Evolutionary conservation across 2,113 vertebrate genomes (phyloP), one percentile per base, ranked within the genome.

Genomic region (Nicator chloris): DNA sequence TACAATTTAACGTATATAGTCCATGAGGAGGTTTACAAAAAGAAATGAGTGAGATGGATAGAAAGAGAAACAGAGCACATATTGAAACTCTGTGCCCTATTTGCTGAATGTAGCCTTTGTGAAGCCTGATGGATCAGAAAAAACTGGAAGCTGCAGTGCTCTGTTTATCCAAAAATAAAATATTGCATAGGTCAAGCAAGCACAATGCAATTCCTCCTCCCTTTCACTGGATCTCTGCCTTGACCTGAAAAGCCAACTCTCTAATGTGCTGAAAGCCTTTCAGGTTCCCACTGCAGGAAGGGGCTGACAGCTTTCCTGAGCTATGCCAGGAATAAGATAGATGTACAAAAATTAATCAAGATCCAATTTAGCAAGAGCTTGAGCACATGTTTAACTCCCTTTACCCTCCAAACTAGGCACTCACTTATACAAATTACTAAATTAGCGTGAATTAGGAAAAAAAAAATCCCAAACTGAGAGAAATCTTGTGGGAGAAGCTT

Each of bases 121-220:
- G 56, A 71, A 81, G 76, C 64, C 40, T 63, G 72, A 63, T 3
- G 8, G 85, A 91, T 96, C 82, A 92, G 90, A 94, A 96, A 83
- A 66, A 82, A 75, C 44, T 87, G 68, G 54, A 59, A 87, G 63
- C 82, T 91, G 63, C 63, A 88, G 15, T 57, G 44, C 71, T 96
- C 90, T 88, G 92, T 89, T 94, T 97, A 92, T 87, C 88, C 88
- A 78, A 60, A 97, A 97, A 95, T 96, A 96, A 97, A 97, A 93
- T 93, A 82, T 82, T 77, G 51, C 47, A 81, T 90, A 95, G 97
- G 86, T 95, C 93, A 96, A 84, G 77, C 72, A 88, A 95, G 88
- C 83, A 96, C 91, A 96, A 95, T 89, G 77, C 45, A 92, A 88
- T 79, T 65, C 63, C 66, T 80, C 53, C 45, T 90, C 23, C 69